Base-by-base conservation (phyloP, 2,888 invertebrate species). In the Drosophila macrospina region DNA sequence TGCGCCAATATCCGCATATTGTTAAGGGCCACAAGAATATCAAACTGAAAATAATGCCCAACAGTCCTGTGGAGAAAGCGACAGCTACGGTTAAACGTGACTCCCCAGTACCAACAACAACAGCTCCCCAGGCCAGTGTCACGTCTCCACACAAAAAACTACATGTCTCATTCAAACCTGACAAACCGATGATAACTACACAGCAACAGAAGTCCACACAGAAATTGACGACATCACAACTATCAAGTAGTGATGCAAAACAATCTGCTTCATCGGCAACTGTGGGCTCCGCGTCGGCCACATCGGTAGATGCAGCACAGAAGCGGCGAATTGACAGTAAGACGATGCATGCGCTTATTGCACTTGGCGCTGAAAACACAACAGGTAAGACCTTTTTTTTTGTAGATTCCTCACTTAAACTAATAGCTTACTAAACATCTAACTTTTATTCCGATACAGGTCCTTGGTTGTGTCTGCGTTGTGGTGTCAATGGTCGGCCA, bases 1-100 rank as follows among this genome's bases (percentile, higher is more conserved):
- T 97, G 36, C 97, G 97, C 78, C 97, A 97, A 90, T 97, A 97
- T 93, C 97, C 97, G 0, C 96, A 97, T 91, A 93, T 97, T 67
- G 96, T 97, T 0, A 96, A 96, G 90, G 96, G 96, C 83, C 97
- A 96, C 88, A 97, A 97, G 91, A 97, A 96, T 87, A 97, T 97
- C 32, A 95, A 96, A 89, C 91, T 97, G 13, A 97, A 97, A 92
- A 97, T 97, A 70, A 94, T 97, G 91, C 95, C 96, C 63, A 95
- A 88, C 63, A 78, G 69, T 56, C 76, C 86, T 5, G 61, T 89
- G 32, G 89, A 91, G 1, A 91, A 91, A 59, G 69, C 77, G 59
- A 13, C 76, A 15, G 45, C 60, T 30, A 11, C 70, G 48, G 55
- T 36, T 6, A 62, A 69, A 45, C 54, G 81, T 16, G 59, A 55